Evolutionary conservation across 1,140 invertebrate species (phyloP).

Genomic region (Lethocerus indicus): DNA sequence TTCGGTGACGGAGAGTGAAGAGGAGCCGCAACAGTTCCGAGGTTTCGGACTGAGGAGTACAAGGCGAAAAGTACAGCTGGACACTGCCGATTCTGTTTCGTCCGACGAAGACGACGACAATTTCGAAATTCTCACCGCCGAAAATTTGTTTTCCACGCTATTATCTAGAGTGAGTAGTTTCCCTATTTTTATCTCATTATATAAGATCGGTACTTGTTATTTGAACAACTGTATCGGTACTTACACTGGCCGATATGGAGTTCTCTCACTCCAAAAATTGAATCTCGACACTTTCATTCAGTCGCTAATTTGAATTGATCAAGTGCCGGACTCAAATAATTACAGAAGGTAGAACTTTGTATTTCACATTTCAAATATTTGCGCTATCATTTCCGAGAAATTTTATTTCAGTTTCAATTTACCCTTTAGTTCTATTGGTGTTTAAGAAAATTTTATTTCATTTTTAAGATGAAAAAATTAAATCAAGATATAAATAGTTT

Average conservation of each 20-base stretch:
- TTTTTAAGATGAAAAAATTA: not conserved
- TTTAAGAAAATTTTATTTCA: not conserved
- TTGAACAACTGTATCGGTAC: no score
- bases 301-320: no score
- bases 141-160: constrained; percentile 75
- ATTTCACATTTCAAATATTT: no score
- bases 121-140: constrained; percentile 75
- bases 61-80: constrained; percentile 15
- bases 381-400: no score
- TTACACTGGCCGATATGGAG: no score
- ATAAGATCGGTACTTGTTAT: no score
- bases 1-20: constrained; percentile 17
- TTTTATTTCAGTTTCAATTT: not conserved
- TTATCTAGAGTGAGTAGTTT: constrained; percentile 48
- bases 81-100: constrained; percentile 64
- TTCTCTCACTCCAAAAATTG: no score
- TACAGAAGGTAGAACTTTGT: no score
- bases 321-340: no score
- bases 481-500: not conserved
- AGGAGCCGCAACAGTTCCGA: constrained; percentile 12
- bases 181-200: not conserved
- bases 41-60: constrained; percentile 20
- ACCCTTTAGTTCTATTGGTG: not conserved
- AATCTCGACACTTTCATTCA: no score
- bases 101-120: constrained; percentile 79